Percentiles rank a stretch among this genome's conserved stretches.
Conservation (phyloP, 2,797 vertebrate species). For the Phoeniculus purpureus region DNA sequence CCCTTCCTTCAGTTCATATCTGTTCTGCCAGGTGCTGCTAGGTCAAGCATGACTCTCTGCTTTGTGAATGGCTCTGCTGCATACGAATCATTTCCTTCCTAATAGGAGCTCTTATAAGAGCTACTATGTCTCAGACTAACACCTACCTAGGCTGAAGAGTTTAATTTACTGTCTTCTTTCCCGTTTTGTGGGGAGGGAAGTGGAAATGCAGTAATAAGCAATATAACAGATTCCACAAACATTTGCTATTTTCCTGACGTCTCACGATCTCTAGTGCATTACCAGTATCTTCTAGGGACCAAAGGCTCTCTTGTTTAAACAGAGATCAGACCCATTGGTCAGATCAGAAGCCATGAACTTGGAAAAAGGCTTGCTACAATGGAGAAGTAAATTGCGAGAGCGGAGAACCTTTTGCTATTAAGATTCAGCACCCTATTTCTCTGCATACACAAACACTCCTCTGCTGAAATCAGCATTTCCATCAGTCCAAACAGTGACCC, state of each 20-base stretch:
- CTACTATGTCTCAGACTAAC: accelerated
- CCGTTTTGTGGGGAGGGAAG: neutral
- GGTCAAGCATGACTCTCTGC: neutral
- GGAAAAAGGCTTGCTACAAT: neutral
- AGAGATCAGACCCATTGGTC: neutral
- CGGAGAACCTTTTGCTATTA: neutral
- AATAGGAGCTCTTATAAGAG: neutral
- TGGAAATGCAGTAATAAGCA: neutral
- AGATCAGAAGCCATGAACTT: neutral
- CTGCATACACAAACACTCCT: neutral
- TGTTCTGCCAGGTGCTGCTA: neutral
- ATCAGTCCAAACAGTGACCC: neutral
- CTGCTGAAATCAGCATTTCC: neutral
- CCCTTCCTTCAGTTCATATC: neutral
- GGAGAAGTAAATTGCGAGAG: neutral
- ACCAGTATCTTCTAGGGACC: neutral
- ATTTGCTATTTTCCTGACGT: neutral
- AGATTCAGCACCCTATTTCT: neutral
- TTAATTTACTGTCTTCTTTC: neutral
- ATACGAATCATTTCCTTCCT: neutral
- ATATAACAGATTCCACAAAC: neutral
- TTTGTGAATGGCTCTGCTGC: neutral
- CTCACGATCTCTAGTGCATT: neutral
- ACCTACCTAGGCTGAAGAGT: neutral
- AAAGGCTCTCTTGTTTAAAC: neutral